A percentile compares a stretch with the other conserved stretches of the same genome.
These are phyloP conservation scores for Sitta europaea DNA, from an alignment of 2,113 vertebrate genomes.

Conservation along the genomic window DNA sequence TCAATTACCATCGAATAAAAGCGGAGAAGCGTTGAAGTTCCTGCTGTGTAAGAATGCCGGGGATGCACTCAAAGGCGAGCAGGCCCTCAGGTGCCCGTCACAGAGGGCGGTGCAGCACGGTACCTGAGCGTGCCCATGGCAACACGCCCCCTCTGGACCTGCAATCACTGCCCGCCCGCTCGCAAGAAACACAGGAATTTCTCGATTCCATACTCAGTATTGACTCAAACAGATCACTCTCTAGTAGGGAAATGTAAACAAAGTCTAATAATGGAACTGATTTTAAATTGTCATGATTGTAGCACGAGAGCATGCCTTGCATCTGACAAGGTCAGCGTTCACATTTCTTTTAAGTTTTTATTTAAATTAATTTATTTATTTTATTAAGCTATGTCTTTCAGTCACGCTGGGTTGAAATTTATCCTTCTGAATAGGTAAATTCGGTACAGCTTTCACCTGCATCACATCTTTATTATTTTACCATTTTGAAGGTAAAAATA, in stretches of 20 bases:
- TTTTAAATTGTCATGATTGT: not conserved
- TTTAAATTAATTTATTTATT: not conserved
- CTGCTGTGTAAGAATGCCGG: fast-evolving
- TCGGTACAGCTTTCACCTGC: not conserved
- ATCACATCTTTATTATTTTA: not conserved
- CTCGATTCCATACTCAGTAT: not conserved
- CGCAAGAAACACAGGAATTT: fast-evolving
- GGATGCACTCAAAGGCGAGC: not conserved
- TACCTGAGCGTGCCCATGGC: fast-evolving
- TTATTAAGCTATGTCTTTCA: not conserved
- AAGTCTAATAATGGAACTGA: fast-evolving
- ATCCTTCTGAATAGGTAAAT: not conserved
- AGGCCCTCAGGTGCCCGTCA: fast-evolving
- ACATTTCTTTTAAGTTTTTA: not conserved
- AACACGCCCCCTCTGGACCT: fast-evolving
- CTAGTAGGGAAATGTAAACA: not conserved
- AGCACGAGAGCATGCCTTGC: not conserved
- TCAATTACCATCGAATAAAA: fast-evolving
- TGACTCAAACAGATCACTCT: not conserved
- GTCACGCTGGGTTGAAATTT: not conserved
- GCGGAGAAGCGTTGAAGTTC: not conserved
- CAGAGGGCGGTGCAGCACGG: fast-evolving
- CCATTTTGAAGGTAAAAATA: not conserved
- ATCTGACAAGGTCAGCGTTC: not conserved
- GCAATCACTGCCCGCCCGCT: not conserved